Evolutionary conservation across 1,140 invertebrate genomes (phyloP).

Genomic region (Drosophila albomicans): DNA sequence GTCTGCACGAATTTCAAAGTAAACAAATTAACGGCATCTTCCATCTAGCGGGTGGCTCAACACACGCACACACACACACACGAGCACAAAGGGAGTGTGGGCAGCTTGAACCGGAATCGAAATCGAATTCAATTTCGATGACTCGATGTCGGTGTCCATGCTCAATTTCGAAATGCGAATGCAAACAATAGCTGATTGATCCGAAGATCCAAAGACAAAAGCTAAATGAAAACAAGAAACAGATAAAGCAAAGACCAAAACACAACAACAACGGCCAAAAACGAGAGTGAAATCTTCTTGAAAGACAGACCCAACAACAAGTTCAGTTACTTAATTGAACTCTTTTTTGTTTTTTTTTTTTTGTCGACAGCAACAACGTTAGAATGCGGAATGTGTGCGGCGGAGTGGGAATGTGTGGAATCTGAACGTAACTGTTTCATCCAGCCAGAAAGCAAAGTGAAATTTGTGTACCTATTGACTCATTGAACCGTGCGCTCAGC

Average conservation of each 20-base stretch:
- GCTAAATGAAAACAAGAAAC: constrained; percentile 17
- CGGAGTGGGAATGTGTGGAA: constrained; percentile 42
- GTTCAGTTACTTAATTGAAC: constrained; percentile 72
- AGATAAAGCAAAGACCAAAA: constrained; percentile 7
- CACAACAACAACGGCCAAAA: constrained; percentile 48
- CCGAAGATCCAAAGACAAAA: constrained; percentile 31
- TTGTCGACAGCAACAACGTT: constrained; percentile 23
- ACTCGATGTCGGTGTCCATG: not conserved
- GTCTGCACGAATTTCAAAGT: constrained; percentile 36
- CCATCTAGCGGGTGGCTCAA: constrained; percentile 15
- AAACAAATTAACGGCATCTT: constrained; percentile 42
- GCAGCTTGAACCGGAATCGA: constrained; percentile 1
- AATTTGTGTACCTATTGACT: constrained; percentile 45
- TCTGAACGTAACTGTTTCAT: constrained; percentile 23
- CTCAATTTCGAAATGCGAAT: constrained; percentile 21
- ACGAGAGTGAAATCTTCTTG: constrained; percentile 76
- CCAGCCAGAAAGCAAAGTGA: constrained; percentile 29
- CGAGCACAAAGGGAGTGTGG: not conserved
- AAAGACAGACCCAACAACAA: constrained; percentile 19
- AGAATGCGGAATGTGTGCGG: constrained; percentile 44
- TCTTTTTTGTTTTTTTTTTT: constrained; percentile 28
- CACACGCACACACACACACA: not conserved
- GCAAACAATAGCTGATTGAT: constrained; percentile 5
- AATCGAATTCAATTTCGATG: constrained; percentile 15
- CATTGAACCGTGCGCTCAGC: constrained; percentile 21